A percentile compares a stretch with the other conserved stretches of the same genome.
Conservation (phyloP, 2,113 vertebrate genomes). For the Fregetta grallaria region DNA sequence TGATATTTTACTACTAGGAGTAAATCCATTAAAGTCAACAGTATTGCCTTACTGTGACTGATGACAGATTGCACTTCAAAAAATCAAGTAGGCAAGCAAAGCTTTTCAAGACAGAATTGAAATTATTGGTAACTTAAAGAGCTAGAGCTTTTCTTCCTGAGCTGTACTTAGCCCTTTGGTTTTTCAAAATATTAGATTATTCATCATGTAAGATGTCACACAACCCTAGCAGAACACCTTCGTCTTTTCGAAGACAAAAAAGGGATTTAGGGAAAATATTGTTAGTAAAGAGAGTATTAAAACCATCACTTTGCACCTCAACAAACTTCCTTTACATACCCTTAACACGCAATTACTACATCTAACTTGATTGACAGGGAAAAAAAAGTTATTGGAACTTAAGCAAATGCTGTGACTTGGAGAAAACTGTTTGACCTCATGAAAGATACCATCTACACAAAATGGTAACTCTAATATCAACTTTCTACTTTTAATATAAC, state of each 20-base stretch:
- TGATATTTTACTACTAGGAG: background rate
- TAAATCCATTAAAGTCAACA: background rate
- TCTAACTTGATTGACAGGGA: constrained; percentile 11
- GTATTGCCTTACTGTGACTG: background rate
- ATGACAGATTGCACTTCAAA: background rate
- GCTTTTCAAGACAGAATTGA: constrained; percentile 23
- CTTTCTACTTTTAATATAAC: background rate
- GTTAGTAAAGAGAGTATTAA: constrained; percentile 47
- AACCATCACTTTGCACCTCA: constrained; percentile 54
- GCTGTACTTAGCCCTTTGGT: background rate
- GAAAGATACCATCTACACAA: constrained; percentile 12
- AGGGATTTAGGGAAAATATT: background rate
- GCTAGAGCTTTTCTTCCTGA: constrained; percentile 24
- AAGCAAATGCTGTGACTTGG: constrained; percentile 14
- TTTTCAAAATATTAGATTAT: constrained; percentile 45
- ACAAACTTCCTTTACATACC: constrained; percentile 43
- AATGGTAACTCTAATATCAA: background rate
- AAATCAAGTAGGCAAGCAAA: background rate
- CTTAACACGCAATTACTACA: constrained; percentile 43
- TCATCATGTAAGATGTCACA: constrained; percentile 35
- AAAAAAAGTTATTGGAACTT: background rate
- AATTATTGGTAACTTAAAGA: constrained; percentile 34
- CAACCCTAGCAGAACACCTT: background rate
- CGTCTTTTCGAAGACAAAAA: constrained; percentile 19
- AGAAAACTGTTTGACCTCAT: constrained; percentile 22